Evolutionary conservation across 92 coral and sea anemone genomes (phyloP), one percentile per base, ranked within the genome.

Genomic region (Meandrina meandrites): DNA sequence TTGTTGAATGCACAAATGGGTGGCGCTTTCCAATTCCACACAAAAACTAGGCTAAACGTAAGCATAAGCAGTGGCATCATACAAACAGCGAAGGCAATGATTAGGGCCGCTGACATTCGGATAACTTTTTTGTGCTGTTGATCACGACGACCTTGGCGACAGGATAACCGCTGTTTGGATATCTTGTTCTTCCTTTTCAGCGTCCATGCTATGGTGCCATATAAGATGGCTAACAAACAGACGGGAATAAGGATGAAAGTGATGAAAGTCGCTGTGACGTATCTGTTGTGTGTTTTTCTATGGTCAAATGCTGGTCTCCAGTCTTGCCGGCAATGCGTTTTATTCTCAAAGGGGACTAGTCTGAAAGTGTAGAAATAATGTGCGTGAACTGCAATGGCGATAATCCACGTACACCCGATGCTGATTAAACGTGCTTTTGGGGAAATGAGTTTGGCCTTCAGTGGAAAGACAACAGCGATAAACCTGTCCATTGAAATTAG

Each of bases 301-400:
- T 77, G 17, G 37, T 48, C 64, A 53, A 77, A 77, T 77, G 81
- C 34, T 21, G 64, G 81, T 77, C 64, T 64, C 81, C 81, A 77
- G 16, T 77, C 42, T 16, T 21, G 32, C 18, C 2, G 8, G 60
- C 81, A 77, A 77, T 45, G 1, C 14, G 12, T 17, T n/a, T 77
- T 17, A 31, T 77, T 77, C 8, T 50, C 40, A 13, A 48, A 0
- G 3, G 35, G 40, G 0, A 45, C 8, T 10, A 53, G 57, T 48
- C 21, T 77, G 36, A 45, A 53, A 27, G 66, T 36, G 60, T 77
- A 77, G 64, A 47, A 77, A 31, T 77, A 77, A 14, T 60, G 81
- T 22, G 81, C 57, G 64, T 77, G 81, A 30, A 77, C 81, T 36
- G 35, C 36, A 45, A 30, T 47, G 57, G 60, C 81, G 57, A 77